Evolutionary conservation across 2,797 vertebrate genomes (phyloP).

Genomic region (Takifugu ocellatus): DNA sequence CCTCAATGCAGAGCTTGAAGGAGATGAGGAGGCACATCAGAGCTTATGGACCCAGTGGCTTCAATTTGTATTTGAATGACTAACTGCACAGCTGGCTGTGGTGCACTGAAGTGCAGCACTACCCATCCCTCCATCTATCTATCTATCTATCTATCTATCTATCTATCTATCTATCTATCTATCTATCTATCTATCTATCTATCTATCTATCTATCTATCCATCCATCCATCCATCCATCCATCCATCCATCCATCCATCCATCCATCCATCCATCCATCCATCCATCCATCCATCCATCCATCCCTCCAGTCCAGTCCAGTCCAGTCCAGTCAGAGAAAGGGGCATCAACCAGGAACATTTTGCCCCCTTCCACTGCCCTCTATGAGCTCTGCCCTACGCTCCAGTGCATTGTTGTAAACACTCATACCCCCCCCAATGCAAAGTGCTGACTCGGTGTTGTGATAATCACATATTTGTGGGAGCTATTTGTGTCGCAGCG

Average conservation of each 20-base stretch:
- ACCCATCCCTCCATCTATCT: background rate
- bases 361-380: conserved; percentile 39
- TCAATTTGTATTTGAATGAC: conserved; percentile 5
- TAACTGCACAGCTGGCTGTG: background rate
- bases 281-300: background rate
- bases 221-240: too few species aligned
- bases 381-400: conserved; percentile 49
- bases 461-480: conserved; percentile 65
- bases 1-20: conserved; percentile 11
- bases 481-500: conserved; percentile 56
- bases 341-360: conserved; percentile 30
- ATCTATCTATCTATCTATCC: too few species aligned
- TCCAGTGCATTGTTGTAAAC: conserved; percentile 48
- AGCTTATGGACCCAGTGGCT: background rate
- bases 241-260: too few species aligned
- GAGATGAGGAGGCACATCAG: conserved; percentile 4
- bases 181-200: too few species aligned
- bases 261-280: background rate
- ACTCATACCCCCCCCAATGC: conserved; percentile 49
- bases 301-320: background rate
- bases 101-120: conserved; percentile 7
- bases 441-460: conserved; percentile 66
- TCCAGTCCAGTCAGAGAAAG: conserved; percentile 14
- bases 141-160: too few species aligned
- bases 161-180: too few species aligned